A percentile compares a stretch with the other conserved stretches of the same genome.
Evolutionary conservation across 2,797 vertebrate genomes (phyloP).

Genomic region (Channa striata): DNA sequence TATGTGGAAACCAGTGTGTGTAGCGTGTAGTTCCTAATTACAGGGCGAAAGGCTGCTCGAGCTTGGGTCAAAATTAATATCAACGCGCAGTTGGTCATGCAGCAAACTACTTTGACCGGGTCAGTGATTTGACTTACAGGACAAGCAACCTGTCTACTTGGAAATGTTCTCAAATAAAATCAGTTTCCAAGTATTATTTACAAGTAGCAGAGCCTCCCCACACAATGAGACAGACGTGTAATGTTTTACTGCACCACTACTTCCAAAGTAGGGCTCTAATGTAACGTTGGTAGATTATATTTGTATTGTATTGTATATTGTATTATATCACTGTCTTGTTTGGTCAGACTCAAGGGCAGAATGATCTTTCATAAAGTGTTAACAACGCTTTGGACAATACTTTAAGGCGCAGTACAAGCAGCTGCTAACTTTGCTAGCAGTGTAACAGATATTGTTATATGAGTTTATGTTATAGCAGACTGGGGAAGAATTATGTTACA

Average conservation of each 20-base stretch:
- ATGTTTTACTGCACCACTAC: background rate
- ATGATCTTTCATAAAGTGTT: constrained; percentile 33
- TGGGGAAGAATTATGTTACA: background rate
- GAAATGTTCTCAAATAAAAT: constrained; percentile 9
- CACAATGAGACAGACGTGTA: background rate
- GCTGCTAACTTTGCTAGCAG: background rate
- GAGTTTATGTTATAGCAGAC: constrained; percentile 1
- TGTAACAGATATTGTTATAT: background rate
- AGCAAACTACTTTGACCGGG: background rate
- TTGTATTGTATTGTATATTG: too few relatives aligned
- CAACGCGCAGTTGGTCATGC: constrained; percentile 16
- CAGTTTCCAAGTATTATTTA: constrained; percentile 6
- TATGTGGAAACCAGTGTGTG: too few relatives aligned
- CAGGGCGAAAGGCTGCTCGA: too few relatives aligned
- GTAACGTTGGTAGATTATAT: background rate
- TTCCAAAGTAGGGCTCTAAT: background rate
- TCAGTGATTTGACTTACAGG: constrained; percentile 25
- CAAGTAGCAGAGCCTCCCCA: constrained; percentile 2
- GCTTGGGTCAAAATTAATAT: constrained; percentile 21
- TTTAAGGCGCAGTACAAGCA: constrained; percentile 8
- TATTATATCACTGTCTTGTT: background rate
- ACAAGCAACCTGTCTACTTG: constrained; percentile 1
- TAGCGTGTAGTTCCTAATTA: too few relatives aligned
- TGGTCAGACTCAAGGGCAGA: constrained; percentile 14
- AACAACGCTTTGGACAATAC: background rate